Evolutionary conservation across 2,113 vertebrate species (phyloP).

Genomic region (Alethe castanea): DNA sequence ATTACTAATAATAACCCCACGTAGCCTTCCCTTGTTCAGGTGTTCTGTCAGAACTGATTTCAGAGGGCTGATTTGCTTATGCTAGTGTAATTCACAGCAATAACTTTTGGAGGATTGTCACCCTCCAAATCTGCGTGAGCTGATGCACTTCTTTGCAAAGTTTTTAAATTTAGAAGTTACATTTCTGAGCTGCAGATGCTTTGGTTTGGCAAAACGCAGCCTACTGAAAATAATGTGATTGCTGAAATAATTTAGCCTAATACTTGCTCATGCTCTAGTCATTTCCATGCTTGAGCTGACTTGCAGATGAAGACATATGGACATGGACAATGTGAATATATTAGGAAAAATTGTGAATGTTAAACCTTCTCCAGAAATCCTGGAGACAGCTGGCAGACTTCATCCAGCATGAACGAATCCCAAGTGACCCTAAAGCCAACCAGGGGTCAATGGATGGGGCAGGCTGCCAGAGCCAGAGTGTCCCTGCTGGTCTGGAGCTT

Average conservation of each 20-base stretch:
- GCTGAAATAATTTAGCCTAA: conserved; percentile 12
- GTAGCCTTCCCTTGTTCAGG: neutral
- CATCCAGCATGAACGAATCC: neutral
- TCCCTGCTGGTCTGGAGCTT: neutral
- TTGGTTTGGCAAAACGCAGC: conserved; percentile 5
- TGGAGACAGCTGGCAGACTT: neutral
- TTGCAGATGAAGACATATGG: conserved; percentile 25
- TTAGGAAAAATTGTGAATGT: neutral
- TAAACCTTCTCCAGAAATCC: neutral
- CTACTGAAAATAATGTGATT: neutral
- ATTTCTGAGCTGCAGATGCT: neutral
- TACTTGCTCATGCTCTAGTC: neutral
- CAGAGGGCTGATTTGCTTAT: neutral
- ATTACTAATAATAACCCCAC: neutral
- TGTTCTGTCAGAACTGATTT: neutral
- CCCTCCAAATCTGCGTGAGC: neutral
- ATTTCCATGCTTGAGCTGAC: neutral
- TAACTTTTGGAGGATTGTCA: neutral
- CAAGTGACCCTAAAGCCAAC: neutral
- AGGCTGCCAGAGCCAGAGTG: neutral
- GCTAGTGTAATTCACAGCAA: neutral
- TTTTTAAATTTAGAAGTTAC: neutral
- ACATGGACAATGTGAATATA: neutral
- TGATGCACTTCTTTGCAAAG: neutral
- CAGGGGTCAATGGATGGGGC: neutral